phyloP scores from a whole-genome alignment of 2,888 invertebrate species.

The Acanthosepion pharaonis region DNA sequence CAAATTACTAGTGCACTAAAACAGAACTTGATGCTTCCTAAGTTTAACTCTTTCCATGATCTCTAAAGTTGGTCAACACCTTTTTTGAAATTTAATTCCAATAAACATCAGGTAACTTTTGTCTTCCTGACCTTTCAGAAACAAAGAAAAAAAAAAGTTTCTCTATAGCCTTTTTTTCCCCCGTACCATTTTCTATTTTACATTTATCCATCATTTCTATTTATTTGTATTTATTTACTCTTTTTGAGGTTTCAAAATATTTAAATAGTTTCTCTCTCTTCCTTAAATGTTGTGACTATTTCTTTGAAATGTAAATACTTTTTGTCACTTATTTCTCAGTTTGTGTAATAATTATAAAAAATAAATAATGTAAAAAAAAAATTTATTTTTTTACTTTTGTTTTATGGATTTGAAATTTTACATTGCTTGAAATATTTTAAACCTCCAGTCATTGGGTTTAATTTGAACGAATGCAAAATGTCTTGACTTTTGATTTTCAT shows the following conservation, averaged over 20 bases:
- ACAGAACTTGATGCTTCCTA: background rate
- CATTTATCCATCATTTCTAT: background rate
- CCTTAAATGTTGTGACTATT: background rate
- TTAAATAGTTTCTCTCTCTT: background rate
- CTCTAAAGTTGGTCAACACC: background rate
- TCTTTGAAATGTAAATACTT: background rate
- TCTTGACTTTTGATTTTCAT: no score
- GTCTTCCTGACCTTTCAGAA: background rate
- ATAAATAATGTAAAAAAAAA: background rate
- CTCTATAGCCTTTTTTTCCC: no score
- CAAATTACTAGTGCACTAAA: no score
- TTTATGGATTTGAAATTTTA: no score
- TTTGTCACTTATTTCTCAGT: background rate
- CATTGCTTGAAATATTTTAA: no score
- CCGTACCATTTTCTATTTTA: no score
- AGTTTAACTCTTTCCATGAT: background rate
- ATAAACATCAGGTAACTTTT: background rate
- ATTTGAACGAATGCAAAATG: no score
- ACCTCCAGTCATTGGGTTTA: no score
- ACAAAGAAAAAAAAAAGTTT: no score
- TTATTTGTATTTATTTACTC: conserved; percentile 24
- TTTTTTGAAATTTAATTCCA: background rate
- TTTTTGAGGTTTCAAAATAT: background rate
- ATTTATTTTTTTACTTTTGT: background rate
- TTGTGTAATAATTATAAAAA: background rate